Base-by-base conservation (phyloP, 1,140 invertebrate species). In the Gonioctena quinquepunctata region DNA sequence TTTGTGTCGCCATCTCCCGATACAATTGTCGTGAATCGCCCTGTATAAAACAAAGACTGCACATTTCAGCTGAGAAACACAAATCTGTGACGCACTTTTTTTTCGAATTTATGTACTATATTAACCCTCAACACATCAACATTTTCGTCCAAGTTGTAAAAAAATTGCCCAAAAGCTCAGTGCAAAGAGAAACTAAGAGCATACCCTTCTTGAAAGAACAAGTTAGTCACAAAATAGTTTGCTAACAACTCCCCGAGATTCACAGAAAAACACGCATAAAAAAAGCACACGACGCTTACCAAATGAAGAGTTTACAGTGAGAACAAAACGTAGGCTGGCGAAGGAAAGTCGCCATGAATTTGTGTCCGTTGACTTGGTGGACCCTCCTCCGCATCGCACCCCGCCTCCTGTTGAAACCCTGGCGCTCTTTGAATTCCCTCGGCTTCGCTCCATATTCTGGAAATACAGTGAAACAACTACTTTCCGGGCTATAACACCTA, bases 261-360 rank as follows among this genome's bases (percentile, higher is more conserved):
- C n/a, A n/a, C n/a, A n/a, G n/a, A n/a, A n/a, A n/a, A n/a, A n/a
- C n/a, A n/a, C n/a, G n/a, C n/a, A n/a, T n/a, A n/a, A n/a, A n/a
- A n/a, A n/a, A n/a, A n/a, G n/a, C n/a, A n/a, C n/a, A 54, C 13
- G 8, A 3, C 6, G 84, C 88, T 84, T 87, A 96, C 96, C 97
- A 99, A 84, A 99, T 99, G 85, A 99, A 99, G 85, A 99, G 95
- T 73, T 92, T 90, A 86, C 97, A 99, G 86, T 98, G 94, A 79
- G 95, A 97, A 89, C 97, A 99, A 86, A 99, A 99, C 75, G 98
- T 99, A 68, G 98, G 98, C 86, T 99, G 98, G 59, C 96, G 90
- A 71, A 99, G 90, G 84, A 98, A 98, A 63, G 98, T 98, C 63
- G 98, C 97, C 98, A 99, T 99, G 85, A 99, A 99, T 87, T 99